Evolutionary conservation across 2,797 vertebrate genomes (phyloP).

Genomic region (Micrastur ruficollis): DNA sequence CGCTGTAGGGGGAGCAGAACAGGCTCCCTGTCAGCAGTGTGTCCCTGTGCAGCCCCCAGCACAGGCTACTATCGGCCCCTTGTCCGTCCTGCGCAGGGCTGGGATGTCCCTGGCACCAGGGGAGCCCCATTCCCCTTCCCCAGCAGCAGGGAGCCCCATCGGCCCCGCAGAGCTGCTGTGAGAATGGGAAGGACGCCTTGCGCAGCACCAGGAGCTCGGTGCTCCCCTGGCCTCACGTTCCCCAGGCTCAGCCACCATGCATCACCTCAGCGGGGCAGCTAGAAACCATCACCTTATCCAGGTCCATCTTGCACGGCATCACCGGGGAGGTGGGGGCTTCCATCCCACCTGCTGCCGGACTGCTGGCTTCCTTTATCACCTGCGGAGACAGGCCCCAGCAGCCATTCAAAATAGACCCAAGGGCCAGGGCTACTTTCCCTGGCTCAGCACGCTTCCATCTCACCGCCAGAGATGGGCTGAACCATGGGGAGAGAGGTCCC

Average conservation of each 20-base stretch:
- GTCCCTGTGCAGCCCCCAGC: neutral
- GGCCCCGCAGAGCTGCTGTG: neutral
- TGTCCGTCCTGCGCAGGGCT: neutral
- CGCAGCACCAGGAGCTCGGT: neutral
- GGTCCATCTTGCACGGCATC: constrained; percentile 86
- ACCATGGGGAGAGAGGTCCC: neutral
- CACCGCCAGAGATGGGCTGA: fast-evolving
- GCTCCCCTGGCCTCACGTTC: fast-evolving
- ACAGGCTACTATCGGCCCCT: fast-evolving
- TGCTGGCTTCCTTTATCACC: constrained; percentile 91
- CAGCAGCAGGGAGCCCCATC: neutral
- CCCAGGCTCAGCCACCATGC: fast-evolving
- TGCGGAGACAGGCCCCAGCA: constrained; percentile 52
- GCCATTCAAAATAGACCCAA: fast-evolving
- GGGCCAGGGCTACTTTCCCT: neutral
- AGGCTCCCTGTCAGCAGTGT: neutral
- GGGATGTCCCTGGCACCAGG: fast-evolving
- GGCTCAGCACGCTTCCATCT: neutral
- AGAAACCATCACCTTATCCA: constrained; percentile 86
- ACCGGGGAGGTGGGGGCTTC: constrained; percentile 86
- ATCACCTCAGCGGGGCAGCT: neutral
- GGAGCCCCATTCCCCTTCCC: neutral
- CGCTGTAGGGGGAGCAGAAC: constrained; percentile 70
- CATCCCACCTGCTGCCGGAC: constrained; percentile 68
- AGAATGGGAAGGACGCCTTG: fast-evolving